Conservation (phyloP, 2,888 invertebrate genomes). For the Flabesymbios commensalis region DNA sequence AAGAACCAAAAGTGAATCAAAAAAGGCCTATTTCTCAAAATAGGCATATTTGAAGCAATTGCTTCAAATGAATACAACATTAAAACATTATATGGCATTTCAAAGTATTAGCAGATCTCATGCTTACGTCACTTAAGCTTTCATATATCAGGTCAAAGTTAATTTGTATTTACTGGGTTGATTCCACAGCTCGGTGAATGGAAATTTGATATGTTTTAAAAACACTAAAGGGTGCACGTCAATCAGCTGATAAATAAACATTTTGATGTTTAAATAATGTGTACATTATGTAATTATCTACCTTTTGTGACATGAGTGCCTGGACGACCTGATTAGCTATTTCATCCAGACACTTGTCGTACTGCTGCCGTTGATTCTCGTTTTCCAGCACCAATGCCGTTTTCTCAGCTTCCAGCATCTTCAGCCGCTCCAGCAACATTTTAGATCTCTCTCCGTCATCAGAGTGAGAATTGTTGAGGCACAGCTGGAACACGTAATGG, state of each 20-base stretch:
- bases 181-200: too few relatives aligned
- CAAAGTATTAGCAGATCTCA: neutral
- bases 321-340: slow-evolving; percentile 81
- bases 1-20: neutral
- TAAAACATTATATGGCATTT: neutral
- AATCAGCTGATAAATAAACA: too few relatives aligned
- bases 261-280: too few relatives aligned
- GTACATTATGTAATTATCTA: too few relatives aligned
- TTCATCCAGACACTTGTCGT: slow-evolving; percentile 67
- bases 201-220: too few relatives aligned
- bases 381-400: slow-evolving; percentile 70
- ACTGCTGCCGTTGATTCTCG: slow-evolving; percentile 73
- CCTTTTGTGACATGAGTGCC: slow-evolving; percentile 83
- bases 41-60: too few relatives aligned
- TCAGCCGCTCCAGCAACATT: slow-evolving; percentile 66
- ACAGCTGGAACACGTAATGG: too few relatives aligned
- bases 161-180: too few relatives aligned
- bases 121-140: too few relatives aligned
- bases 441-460: slow-evolving; percentile 45
- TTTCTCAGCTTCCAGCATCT: slow-evolving; percentile 68
- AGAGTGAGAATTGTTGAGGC: neutral
- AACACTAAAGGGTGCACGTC: too few relatives aligned
- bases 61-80: too few relatives aligned
- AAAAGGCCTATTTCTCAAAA: neutral
- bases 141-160: too few relatives aligned